These are phyloP conservation scores for Polydrusus cervinus DNA, from an alignment of 2,888 invertebrate species.

Conservation along the genomic window DNA sequence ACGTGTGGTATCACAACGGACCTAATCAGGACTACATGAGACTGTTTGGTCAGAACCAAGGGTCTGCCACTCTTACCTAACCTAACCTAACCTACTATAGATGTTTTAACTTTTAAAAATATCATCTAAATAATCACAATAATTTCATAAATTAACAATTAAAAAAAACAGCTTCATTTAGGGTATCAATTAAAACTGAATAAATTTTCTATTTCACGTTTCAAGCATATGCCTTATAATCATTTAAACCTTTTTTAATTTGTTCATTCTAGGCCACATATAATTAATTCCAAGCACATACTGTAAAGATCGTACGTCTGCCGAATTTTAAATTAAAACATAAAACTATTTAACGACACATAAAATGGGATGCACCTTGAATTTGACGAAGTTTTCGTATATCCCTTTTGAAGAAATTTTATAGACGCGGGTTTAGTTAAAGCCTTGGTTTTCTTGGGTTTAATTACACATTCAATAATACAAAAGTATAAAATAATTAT, in stretches of 20 bases:
- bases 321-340: constrained; percentile 25
- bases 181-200: neutral
- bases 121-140: neutral
- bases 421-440: neutral
- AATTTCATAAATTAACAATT: neutral
- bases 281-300: constrained; percentile 21
- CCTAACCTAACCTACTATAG: no score
- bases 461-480: neutral
- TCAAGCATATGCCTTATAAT: neutral
- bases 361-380: constrained; percentile 4
- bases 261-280: neutral
- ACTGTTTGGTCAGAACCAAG: no score
- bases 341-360: constrained; percentile 21
- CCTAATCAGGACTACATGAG: no score
- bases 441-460: neutral
- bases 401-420: neutral
- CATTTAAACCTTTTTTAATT: constrained; percentile 16
- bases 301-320: constrained; percentile 9
- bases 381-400: constrained; percentile 6
- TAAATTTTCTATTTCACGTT: constrained; percentile 1
- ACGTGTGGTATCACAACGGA: no score
- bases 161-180: neutral
- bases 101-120: no score
- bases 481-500: neutral
- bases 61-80: no score